Evolutionary conservation across 37 sponge, comb jelly and placozoan genomes (phyloP).

Genomic region (Tethya wilhelma): DNA sequence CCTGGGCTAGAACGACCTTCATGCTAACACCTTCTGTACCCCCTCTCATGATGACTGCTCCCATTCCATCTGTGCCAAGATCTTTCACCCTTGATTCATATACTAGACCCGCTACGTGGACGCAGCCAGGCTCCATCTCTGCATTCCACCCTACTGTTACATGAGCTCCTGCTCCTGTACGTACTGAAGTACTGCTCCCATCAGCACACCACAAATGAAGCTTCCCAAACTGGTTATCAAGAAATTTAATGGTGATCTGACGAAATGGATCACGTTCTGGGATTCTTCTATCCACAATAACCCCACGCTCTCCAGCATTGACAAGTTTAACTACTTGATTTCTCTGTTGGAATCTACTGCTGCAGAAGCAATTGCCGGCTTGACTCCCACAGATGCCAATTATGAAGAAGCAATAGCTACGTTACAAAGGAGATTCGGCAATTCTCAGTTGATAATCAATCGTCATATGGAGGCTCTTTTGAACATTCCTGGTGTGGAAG

Average conservation of each 20-base stretch:
- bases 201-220: not conserved
- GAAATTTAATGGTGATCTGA: constrained; percentile 23
- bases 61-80: too few species aligned
- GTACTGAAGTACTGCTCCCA: not conserved
- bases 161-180: not conserved
- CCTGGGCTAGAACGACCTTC: too few species aligned
- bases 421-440: constrained; percentile 17
- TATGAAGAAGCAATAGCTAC: constrained; percentile 12
- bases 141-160: not conserved
- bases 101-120: too few species aligned
- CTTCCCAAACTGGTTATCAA: constrained; percentile 13
- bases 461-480: too few species aligned
- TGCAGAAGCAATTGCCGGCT: constrained; percentile 8
- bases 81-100: too few species aligned
- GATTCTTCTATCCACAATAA: constrained; percentile 28
- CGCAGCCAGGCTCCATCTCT: not conserved
- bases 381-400: constrained; percentile 3
- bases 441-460: too few species aligned
- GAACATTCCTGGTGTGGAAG: too few species aligned
- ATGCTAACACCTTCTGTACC: too few species aligned
- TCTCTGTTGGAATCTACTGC: constrained; percentile 21
- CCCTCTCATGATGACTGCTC: too few species aligned
- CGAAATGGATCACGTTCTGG: constrained; percentile 29
- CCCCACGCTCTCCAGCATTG: constrained; percentile 16
- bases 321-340: constrained; percentile 31